These are phyloP conservation scores for Zosterops lateralis DNA, from an alignment of 2,113 vertebrate species.

Conservation along the genomic window DNA sequence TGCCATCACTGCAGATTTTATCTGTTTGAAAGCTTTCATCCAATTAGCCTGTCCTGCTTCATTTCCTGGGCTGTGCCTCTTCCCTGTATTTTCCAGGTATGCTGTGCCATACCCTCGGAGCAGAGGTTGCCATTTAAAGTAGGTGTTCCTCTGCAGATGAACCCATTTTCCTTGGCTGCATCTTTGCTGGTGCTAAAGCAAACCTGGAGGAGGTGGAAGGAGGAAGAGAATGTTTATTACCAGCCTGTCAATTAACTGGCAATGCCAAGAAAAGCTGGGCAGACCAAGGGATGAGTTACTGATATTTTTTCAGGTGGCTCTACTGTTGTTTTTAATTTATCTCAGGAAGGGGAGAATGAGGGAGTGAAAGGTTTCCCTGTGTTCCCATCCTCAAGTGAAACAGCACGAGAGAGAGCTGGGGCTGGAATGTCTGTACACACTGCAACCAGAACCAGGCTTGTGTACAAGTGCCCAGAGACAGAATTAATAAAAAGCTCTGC, in stretches of 20 bases:
- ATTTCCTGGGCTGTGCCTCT: not conserved
- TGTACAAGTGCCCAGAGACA: accelerated
- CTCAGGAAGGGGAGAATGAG: not conserved
- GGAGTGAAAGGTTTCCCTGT: not conserved
- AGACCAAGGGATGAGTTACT: not conserved
- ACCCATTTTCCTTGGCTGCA: not conserved
- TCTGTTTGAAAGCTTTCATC: not conserved
- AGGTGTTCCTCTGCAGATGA: not conserved
- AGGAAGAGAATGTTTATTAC: not conserved
- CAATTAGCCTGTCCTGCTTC: not conserved
- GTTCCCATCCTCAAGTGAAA: not conserved
- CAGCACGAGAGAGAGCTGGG: not conserved
- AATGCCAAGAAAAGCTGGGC: not conserved
- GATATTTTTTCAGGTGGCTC: not conserved
- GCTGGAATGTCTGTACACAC: not conserved
- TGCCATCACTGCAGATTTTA: slow-evolving; percentile 22
- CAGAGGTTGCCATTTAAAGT: not conserved
- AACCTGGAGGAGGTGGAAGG: not conserved
- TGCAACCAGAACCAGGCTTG: not conserved
- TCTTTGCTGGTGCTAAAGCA: not conserved
- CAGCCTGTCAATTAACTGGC: not conserved
- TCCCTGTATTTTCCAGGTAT: not conserved
- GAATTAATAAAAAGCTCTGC: not conserved
- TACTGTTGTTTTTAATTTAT: not conserved
- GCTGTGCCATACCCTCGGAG: not conserved